A percentile compares a stretch with the other conserved stretches of the same genome.
Evolutionary conservation across 2,113 vertebrate genomes (phyloP).

Genomic region (Cyprinus carpio): DNA sequence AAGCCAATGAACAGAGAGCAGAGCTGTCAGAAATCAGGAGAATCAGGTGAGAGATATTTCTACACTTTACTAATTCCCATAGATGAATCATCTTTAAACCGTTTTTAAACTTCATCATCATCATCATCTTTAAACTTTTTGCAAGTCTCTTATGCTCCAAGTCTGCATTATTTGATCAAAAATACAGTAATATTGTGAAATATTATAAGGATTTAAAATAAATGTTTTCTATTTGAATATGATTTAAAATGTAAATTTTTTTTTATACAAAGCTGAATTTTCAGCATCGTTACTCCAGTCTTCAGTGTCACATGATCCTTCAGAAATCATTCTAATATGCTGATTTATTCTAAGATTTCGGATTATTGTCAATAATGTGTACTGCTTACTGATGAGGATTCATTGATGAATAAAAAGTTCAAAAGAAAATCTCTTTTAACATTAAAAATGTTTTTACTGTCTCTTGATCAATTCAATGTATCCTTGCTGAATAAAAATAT

Average conservation of each 20-base stretch:
- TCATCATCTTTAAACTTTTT: background rate
- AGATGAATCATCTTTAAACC: no score
- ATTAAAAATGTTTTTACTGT: background rate
- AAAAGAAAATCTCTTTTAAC: background rate
- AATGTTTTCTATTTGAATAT: no score
- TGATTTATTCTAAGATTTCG: no score
- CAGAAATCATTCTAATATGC: no score
- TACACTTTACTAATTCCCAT: no score
- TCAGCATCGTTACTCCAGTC: background rate
- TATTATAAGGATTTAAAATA: background rate
- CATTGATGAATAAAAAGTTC: no score
- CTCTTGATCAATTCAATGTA: background rate
- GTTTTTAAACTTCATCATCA: background rate
- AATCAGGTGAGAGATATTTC: conserved; percentile 21
- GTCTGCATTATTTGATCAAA: background rate
- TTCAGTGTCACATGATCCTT: background rate
- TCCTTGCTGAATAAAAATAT: no score
- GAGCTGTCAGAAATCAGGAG: conserved; percentile 43
- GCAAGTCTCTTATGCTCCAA: background rate
- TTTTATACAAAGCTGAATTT: background rate
- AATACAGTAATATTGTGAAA: background rate
- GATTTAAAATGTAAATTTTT: no score
- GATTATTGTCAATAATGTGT: no score
- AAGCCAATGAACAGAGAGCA: no score
- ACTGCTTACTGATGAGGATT: background rate